Evolutionary conservation across 2,888 invertebrate genomes (phyloP).

Genomic region (Drosophila monieri): DNA sequence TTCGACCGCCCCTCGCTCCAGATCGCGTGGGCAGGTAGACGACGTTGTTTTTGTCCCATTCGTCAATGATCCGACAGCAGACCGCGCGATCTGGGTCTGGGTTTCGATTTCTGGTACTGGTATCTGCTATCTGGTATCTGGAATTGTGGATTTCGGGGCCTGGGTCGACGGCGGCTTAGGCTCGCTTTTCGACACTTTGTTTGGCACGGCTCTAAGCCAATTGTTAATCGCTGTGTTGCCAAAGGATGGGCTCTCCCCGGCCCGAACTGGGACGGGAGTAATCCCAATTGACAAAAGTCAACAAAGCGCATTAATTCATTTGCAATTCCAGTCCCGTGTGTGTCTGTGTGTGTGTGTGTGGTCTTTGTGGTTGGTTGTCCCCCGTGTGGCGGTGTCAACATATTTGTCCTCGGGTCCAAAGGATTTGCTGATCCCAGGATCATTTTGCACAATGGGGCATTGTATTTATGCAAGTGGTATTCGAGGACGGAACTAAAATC

Average conservation of each 20-base stretch:
- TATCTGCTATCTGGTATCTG: slow-evolving; percentile 5
- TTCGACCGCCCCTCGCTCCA: slow-evolving; percentile 1
- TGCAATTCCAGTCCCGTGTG: slow-evolving; percentile 60
- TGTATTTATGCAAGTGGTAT: not conserved
- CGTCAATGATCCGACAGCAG: slow-evolving; percentile 52
- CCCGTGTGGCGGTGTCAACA: slow-evolving; percentile 65
- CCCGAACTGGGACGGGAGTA: slow-evolving; percentile 43
- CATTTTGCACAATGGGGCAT: not conserved
- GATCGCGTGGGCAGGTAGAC: slow-evolving; percentile 54
- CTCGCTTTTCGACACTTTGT: slow-evolving; percentile 79
- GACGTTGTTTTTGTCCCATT: slow-evolving; percentile 39
- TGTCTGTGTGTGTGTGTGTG: slow-evolving; percentile 46
- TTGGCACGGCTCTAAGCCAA: slow-evolving; percentile 78
- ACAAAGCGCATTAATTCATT: slow-evolving; percentile 81
- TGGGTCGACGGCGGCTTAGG: slow-evolving; percentile 63
- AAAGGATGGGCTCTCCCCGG: slow-evolving; percentile 3
- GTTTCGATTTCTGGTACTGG: slow-evolving; percentile 1
- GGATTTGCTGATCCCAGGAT: slow-evolving; percentile 30
- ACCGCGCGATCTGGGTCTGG: slow-evolving; percentile 33
- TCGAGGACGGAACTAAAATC: not conserved
- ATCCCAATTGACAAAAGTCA: slow-evolving; percentile 81
- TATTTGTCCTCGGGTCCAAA: slow-evolving; percentile 59
- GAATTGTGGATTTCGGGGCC: not conserved
- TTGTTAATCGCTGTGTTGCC: slow-evolving; percentile 61
- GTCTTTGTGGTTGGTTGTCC: slow-evolving; percentile 40